phyloP scores from a whole-genome alignment of 1,140 invertebrate species.

The Brachionus sp. region DNA sequence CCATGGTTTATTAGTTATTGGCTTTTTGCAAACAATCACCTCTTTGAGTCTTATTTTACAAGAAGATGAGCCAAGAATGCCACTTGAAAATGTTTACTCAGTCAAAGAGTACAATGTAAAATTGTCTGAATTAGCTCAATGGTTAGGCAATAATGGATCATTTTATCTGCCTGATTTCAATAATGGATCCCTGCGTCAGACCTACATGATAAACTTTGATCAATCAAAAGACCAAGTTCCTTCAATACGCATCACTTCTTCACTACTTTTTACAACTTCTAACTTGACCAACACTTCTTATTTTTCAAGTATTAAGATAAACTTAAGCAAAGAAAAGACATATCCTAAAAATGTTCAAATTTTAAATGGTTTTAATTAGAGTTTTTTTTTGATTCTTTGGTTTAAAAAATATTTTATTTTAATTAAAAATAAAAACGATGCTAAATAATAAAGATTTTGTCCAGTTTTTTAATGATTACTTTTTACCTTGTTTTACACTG shows the following conservation, averaged over 20 bases:
- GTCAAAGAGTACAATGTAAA: slow-evolving; percentile 1
- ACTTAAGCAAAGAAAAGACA: not conserved
- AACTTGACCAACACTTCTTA: not conserved
- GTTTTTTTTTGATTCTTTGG: not conserved
- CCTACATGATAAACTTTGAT: not conserved
- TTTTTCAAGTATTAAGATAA: slow-evolving; percentile 15
- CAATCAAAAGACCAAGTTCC: not conserved
- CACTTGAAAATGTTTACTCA: not conserved
- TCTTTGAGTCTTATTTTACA: not conserved
- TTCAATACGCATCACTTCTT: slow-evolving; percentile 12
- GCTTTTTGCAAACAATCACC: not conserved
- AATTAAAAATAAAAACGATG: slow-evolving; percentile 6
- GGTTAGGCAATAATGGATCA: not conserved
- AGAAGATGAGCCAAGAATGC: not conserved
- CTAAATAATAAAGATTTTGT: not conserved
- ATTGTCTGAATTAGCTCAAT: not conserved
- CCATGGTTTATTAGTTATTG: not conserved
- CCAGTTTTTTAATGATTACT: not conserved
- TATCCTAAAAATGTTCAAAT: not conserved
- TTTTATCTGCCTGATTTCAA: not conserved
- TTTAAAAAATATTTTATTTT: not conserved
- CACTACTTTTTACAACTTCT: not conserved
- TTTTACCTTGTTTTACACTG: slow-evolving; percentile 26
- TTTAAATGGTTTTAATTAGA: not conserved
- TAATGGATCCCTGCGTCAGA: not conserved